These are phyloP conservation scores for Papilio aristodemus DNA, from an alignment of 1,140 invertebrate species.

Conservation along the genomic window DNA sequence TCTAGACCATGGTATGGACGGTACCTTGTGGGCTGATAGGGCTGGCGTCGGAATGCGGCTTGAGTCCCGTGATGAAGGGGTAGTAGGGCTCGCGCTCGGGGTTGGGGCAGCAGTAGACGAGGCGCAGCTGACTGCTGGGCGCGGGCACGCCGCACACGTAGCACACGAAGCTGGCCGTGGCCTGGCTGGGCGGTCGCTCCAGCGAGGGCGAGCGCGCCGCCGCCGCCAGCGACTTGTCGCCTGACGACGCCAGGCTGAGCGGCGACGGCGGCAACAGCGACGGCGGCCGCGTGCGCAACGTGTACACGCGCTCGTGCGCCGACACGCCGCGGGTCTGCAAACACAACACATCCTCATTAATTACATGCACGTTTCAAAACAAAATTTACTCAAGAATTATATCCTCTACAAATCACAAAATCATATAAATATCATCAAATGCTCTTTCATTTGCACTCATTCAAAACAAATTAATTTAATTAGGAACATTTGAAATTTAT, in stretches of 20 bases:
- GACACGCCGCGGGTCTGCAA: slow-evolving; percentile 85
- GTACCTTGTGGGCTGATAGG: slow-evolving; percentile 83
- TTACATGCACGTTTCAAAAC: neutral
- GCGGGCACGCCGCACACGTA: slow-evolving; percentile 92
- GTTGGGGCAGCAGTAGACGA: slow-evolving; percentile 92
- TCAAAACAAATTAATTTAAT: no score
- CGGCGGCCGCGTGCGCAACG: slow-evolving; percentile 86
- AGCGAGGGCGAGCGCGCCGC: slow-evolving; percentile 66
- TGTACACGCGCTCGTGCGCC: slow-evolving; percentile 89
- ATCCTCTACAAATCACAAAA: no score
- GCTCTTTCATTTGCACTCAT: no score
- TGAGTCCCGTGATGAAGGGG: slow-evolving; percentile 90
- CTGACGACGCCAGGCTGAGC: slow-evolving; percentile 65
- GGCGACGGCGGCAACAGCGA: slow-evolving; percentile 78
- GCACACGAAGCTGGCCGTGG: slow-evolving; percentile 89
- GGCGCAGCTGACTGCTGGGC: slow-evolving; percentile 86
- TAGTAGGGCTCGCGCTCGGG: slow-evolving; percentile 92
- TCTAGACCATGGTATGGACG: no score
- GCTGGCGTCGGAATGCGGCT: slow-evolving; percentile 89
- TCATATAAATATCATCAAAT: no score
- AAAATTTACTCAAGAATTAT: neutral
- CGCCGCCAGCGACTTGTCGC: slow-evolving; percentile 63
- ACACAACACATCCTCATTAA: neutral
- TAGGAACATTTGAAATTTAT: no score
- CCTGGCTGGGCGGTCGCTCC: slow-evolving; percentile 76